Evolutionary conservation across 2,888 invertebrate genomes (phyloP).

Genomic region (Tiphia femorata): DNA sequence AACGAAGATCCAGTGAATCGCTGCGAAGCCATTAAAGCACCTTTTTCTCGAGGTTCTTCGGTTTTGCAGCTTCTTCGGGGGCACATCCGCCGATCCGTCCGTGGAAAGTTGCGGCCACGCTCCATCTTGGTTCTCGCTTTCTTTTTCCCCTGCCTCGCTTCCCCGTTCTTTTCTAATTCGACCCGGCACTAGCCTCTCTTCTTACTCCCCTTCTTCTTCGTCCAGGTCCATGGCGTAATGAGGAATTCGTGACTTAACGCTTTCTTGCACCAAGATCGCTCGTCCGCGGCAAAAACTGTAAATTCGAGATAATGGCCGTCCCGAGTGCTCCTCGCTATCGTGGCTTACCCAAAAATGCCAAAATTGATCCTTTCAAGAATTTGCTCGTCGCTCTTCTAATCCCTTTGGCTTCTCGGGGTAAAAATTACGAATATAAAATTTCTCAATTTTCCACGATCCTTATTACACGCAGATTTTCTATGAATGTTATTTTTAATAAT

Average conservation of each 20-base stretch:
- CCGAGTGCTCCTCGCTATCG: too few relatives aligned
- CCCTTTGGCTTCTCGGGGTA: too few relatives aligned
- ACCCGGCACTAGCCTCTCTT: not conserved
- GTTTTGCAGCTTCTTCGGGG: not conserved
- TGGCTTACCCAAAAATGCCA: too few relatives aligned
- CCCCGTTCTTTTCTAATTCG: not conserved
- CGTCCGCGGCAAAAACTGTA: not conserved
- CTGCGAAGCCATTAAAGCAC: conserved; percentile 1
- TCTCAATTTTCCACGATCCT: too few relatives aligned
- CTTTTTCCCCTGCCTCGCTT: not conserved
- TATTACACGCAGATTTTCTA: too few relatives aligned
- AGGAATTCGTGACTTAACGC: conserved; percentile 7
- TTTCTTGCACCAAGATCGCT: not conserved
- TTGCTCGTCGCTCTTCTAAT: too few relatives aligned
- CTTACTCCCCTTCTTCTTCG: too few relatives aligned
- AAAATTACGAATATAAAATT: too few relatives aligned
- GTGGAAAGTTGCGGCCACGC: conserved; percentile 1
- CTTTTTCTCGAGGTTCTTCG: not conserved
- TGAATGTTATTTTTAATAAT: too few relatives aligned
- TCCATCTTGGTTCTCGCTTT: not conserved
- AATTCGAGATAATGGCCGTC: not conserved
- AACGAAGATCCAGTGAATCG: conserved; percentile 9
- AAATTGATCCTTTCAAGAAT: too few relatives aligned
- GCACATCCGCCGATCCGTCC: not conserved
- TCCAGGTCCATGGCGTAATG: not conserved